Base-by-base conservation (phyloP, 2,888 invertebrate species). In the Lobophora halterata region DNA sequence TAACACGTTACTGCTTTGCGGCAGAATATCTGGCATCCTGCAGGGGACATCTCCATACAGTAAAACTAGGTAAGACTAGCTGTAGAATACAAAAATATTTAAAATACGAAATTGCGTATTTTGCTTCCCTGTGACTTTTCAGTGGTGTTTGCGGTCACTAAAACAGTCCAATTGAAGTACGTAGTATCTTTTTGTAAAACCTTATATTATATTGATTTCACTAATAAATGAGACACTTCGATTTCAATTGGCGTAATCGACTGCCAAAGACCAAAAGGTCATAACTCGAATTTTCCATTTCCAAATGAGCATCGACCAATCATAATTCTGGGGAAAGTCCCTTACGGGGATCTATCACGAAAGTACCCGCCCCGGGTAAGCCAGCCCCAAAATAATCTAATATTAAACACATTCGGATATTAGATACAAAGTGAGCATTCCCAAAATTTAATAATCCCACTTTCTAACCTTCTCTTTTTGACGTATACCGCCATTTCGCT, bases 401-500 rank as follows among this genome's bases (percentile, higher is more conserved):
- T 87, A 87, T 86, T 87, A 83, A 87, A 83, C 80, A 81, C 85
- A 81, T 83, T 81, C 83, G 75, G 76, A 86, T 85, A 87, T 85
- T 87, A 85, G 82, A 86, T 82, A 87, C 86, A 86, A 85, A 85
- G 79, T 85, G 86, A 85, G 71, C 85, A 87, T 85, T 86, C 85
- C 80, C 80, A 76, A 82, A 86, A 86, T 86, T 87, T 85, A 85
- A 86, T 86, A 86, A 87, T 81, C 82, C 67, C 61, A 58, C 78
- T 69, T 76, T 73, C 76, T 67, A 75, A 67, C 71, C 68, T 68
- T 69, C 72, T 46, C 65, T 17, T 35, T 68, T 69, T 36, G 23
- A 20, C 67, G 3, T 21, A 34, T 46, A 56, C 17, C 33, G 17
- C 58, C 43, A 40, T 74, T 74, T 46, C 65, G 21, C 54, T 73